These are phyloP conservation scores for Aphyosemion australe DNA, from an alignment of 2,113 vertebrate species.

Conservation along the genomic window DNA sequence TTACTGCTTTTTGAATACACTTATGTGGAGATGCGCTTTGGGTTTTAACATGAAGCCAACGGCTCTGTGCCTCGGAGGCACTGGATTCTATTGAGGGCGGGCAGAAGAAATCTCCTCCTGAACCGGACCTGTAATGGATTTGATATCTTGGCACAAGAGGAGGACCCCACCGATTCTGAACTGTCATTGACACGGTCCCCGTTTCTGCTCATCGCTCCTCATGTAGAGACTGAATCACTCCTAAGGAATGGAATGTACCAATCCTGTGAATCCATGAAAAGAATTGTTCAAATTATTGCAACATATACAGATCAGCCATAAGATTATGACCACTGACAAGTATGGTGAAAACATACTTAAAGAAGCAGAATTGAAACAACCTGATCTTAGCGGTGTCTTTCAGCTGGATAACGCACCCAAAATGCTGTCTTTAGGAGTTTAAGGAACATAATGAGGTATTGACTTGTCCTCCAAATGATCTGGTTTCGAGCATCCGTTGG, in stretches of 20 bases:
- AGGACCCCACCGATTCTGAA: slow-evolving; percentile 16
- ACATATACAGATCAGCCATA: slow-evolving; percentile 1
- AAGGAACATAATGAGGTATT: too few relatives aligned
- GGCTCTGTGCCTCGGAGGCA: slow-evolving; percentile 27
- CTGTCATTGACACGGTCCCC: slow-evolving; percentile 20
- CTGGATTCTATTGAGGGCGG: slow-evolving; percentile 32
- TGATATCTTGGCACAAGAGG: slow-evolving; percentile 30
- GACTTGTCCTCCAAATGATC: too few relatives aligned
- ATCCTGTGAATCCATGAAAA: slow-evolving; percentile 8
- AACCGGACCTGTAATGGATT: slow-evolving; percentile 34
- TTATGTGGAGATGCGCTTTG: slow-evolving; percentile 38
- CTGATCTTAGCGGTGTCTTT: too few relatives aligned
- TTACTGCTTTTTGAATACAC: slow-evolving; percentile 35
- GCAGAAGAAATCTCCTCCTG: slow-evolving; percentile 32
- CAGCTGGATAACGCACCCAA: too few relatives aligned
- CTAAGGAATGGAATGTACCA: slow-evolving; percentile 12
- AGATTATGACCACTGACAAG: background rate
- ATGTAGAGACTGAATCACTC: slow-evolving; percentile 13
- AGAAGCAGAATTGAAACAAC: too few relatives aligned
- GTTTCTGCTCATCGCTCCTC: slow-evolving; percentile 13
- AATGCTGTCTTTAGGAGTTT: too few relatives aligned
- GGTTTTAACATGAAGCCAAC: slow-evolving; percentile 57
- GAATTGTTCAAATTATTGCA: slow-evolving; percentile 14
- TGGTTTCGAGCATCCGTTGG: too few relatives aligned
- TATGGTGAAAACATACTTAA: too few relatives aligned